These are phyloP conservation scores for Tangara arthus DNA, from an alignment of 2,797 vertebrate genomes.

Conservation along the genomic window DNA sequence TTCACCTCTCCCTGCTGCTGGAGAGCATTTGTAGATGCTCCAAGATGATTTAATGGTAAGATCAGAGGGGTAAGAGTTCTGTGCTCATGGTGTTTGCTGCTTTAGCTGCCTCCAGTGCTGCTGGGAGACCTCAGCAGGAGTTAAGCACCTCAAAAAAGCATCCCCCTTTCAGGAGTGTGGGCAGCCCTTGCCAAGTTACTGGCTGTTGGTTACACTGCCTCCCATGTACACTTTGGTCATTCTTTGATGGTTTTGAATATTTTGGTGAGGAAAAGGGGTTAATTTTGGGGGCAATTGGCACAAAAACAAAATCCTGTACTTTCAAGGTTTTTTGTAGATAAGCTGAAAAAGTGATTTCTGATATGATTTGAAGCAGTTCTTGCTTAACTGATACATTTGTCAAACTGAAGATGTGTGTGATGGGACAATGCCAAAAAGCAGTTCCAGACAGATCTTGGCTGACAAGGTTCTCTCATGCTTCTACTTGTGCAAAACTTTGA, in stretches of 20 bases:
- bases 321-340: neutral
- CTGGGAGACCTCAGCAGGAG: neutral
- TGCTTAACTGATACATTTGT: neutral
- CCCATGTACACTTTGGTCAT: accelerated
- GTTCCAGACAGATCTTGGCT: neutral
- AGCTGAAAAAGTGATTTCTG: neutral
- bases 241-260: neutral
- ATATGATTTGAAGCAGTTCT: neutral
- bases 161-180: accelerated
- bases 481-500: neutral
- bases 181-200: neutral
- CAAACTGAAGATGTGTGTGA: neutral
- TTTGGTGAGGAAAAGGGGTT: neutral
- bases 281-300: neutral
- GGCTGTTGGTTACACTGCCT: neutral
- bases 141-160: too few species aligned
- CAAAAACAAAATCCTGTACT: neutral
- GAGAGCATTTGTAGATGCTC: neutral
- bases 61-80: neutral
- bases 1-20: neutral
- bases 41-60: too few species aligned
- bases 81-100: accelerated
- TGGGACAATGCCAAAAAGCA: neutral
- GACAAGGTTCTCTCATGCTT: neutral
- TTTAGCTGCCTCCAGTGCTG: neutral